Base-by-base conservation (phyloP, 2,113 vertebrate species). In the Pandion haliaetus region DNA sequence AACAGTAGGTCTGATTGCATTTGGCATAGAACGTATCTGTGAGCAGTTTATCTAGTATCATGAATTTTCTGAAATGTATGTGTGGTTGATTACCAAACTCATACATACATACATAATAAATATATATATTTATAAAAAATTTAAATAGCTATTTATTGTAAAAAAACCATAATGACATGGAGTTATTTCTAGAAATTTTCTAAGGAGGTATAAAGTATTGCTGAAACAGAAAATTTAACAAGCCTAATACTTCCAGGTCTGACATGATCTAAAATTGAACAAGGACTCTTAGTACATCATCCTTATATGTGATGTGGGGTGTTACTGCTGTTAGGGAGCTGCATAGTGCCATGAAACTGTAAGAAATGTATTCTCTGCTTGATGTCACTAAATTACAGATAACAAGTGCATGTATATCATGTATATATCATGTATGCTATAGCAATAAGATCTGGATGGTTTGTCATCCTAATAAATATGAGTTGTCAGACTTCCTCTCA, bases 81-180 rank as follows among this genome's bases (percentile, higher is more conserved):
- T 73, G 14, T 62, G 10, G 3, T 45, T 59, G 29, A 42, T 79
- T 54, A 28, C 5, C 36, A 57, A 42, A 55, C 26, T 82, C 24
- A 65, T 57, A 36, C 6, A 42, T 42, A 31, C 1, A 13, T 34
- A 10, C 4, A 6, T 40, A 38, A 20, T 23, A 61, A n/a, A 79
- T 29, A 19, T 1, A 40, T 57, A 4, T 31, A 36, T 67, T 44
- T 59, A 40, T 13, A 59, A 58, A 63, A 36, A 36, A 6, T 6
- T 9, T 8, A 78, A 14, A 7, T 44, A 54, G 5, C 5, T 79
- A 7, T 80, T 57, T 63, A 14, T 45, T 80, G 9, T 45, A 15
- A 66, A 79, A n/a, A 49, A 14, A 17, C 21, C 21, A 1, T 5
- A 44, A 8, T 36, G 2, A 29, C 5, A 3, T 63, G 19, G 0